Evolutionary conservation across 2,797 vertebrate genomes (phyloP).

Genomic region (Neostethus bicornis): DNA sequence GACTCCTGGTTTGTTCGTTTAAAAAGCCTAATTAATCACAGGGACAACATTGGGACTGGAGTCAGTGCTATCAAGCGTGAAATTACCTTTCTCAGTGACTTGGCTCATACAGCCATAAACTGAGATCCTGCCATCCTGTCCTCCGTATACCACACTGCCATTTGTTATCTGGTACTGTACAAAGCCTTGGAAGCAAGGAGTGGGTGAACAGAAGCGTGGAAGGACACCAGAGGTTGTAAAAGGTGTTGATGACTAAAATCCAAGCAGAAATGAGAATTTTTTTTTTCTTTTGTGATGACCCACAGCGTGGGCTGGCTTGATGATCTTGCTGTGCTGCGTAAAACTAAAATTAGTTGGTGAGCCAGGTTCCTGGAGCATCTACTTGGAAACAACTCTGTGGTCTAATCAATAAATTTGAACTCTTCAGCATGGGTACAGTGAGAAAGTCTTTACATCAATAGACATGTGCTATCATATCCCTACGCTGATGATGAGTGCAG

Average conservation of each 20-base stretch:
- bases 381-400: conserved; percentile 50
- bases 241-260: conserved; percentile 33
- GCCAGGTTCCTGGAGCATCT: conserved; percentile 62
- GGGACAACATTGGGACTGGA: conserved; percentile 70
- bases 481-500: conserved; percentile 42
- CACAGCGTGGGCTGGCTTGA: conserved; percentile 25
- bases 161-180: conserved; percentile 64
- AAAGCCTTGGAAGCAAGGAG: conserved; percentile 45
- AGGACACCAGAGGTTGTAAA: conserved; percentile 49
- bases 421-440: conserved; percentile 47
- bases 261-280: conserved; percentile 22
- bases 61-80: conserved; percentile 75
- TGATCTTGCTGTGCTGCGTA: conserved; percentile 32
- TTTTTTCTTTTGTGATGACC: conserved; percentile 39
- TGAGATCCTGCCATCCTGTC: conserved; percentile 65
- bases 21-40: conserved; percentile 81
- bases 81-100: conserved; percentile 81
- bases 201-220: conserved; percentile 28
- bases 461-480: conserved; percentile 47
- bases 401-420: conserved; percentile 71
- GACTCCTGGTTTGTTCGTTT: conserved; percentile 75
- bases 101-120: conserved; percentile 78
- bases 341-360: conserved; percentile 57
- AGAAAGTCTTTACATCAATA: conserved; percentile 63
- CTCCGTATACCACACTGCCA: conserved; percentile 50